Evolutionary conservation across 2,888 invertebrate genomes (phyloP).

Genomic region (Limnephilus marmoratus): DNA sequence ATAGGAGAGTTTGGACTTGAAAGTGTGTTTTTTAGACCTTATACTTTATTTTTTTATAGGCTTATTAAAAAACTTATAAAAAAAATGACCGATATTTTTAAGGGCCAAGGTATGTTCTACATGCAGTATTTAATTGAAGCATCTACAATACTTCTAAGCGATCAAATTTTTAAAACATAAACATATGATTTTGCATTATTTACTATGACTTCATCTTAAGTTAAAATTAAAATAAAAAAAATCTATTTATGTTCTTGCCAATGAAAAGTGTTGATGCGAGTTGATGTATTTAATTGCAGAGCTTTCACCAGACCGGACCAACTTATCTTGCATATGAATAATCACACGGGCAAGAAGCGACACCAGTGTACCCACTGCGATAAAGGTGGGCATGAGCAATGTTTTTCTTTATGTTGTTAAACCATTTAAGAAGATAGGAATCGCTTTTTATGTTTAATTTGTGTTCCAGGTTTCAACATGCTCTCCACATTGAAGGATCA

Average conservation of each 20-base stretch:
- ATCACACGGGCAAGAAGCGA: conserved; percentile 69
- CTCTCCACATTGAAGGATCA: conserved; percentile 72
- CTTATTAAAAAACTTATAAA: too few relatives aligned
- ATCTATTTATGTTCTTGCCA: background rate
- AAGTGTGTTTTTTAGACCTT: too few relatives aligned
- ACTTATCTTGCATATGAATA: conserved; percentile 66
- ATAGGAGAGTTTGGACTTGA: too few relatives aligned
- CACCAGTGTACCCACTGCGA: conserved; percentile 70
- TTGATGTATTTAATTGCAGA: conserved; percentile 43
- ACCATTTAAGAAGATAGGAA: background rate
- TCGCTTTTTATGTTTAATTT: background rate
- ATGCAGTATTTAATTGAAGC: too few relatives aligned
- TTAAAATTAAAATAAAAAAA: too few relatives aligned
- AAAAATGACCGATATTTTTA: too few relatives aligned
- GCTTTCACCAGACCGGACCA: conserved; percentile 65
- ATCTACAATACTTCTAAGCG: too few relatives aligned
- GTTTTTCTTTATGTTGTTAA: conserved; percentile 64
- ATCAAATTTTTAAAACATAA: too few relatives aligned
- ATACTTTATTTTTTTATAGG: too few relatives aligned
- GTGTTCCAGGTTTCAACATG: conserved; percentile 71
- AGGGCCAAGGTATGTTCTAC: too few relatives aligned
- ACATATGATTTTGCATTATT: too few relatives aligned
- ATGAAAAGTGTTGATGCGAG: background rate
- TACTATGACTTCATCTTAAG: too few relatives aligned
- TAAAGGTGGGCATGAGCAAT: conserved; percentile 67